Base-by-base conservation (phyloP, 2,113 vertebrate species). In the Perca fluviatilis region DNA sequence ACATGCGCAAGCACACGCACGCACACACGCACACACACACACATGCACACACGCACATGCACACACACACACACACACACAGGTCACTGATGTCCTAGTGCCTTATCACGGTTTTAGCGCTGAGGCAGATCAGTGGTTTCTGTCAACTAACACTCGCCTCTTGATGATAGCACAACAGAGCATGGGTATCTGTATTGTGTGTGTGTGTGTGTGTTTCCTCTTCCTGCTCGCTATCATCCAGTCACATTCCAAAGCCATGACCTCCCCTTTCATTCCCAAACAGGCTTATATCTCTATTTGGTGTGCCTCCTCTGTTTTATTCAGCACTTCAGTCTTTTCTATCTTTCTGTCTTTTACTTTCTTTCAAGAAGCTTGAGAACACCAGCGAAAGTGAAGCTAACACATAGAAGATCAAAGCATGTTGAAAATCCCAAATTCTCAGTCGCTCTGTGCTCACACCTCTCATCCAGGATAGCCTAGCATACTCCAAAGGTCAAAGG, bases 121-220 rank as follows among this genome's bases (percentile, higher is more conserved):
- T 33, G 77, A 77, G 76, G 64, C 81, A 84, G 88, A 91, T 87
- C 89, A 23, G 57, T 86, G 88, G 75, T 91, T 90, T 87, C 87
- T 94, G 92, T 94, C 94, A 94, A 71, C 90, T 79, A 84, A 94
- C 93, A 94, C 93, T 91, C 86, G 51, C 82, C 74, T 51, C 80
- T 70, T 86, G 88, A 91, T 79, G 85, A 93, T 91, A 90, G 82
- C 71, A 58, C 66, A 71, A 74, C 64, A 81, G 83, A 73, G 83
- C 78, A 60, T 66, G 67, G 79, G 75, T 88, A 54, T 80, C 40
- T 78, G 27, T 19, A 13, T 53, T 64, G 36, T 80, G 56, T 61
- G 50, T 76, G 18, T 68, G 61, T 73, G 76, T 81, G 81, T 82
- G 30, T 40, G 74, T 86, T 89, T 75, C 88, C 84, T 90, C 85